Conservation (phyloP, 2,797 vertebrate genomes). For the Malurus splendens region DNA sequence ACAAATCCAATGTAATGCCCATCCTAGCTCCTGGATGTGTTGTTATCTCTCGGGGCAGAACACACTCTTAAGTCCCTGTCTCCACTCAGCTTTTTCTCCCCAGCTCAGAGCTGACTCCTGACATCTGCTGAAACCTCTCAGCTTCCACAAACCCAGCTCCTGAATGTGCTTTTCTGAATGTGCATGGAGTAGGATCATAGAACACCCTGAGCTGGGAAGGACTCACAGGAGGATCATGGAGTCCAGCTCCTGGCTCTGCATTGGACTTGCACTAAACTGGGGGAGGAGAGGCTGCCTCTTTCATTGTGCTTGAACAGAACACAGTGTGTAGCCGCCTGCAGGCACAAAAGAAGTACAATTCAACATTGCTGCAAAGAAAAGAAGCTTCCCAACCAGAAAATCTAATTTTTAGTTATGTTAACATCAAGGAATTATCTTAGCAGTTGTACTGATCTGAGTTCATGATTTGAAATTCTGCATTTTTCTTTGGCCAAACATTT, state of each 20-base stretch:
- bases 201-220: not conserved
- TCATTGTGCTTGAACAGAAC: not conserved
- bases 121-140: not conserved
- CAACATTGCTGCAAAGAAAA: not conserved
- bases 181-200: not conserved
- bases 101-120: not conserved
- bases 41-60: not conserved
- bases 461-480: not conserved
- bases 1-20: not conserved
- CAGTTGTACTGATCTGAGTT: not conserved
- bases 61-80: not conserved
- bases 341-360: not conserved
- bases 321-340: not conserved
- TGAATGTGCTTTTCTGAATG: not conserved
- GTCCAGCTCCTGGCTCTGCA: not conserved
- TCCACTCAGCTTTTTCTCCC: not conserved
- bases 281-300: not conserved
- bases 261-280: rapidly evolving
- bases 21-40: rapidly evolving
- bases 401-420: not conserved
- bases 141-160: not conserved
- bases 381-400: not conserved
- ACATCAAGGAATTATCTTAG: not conserved
- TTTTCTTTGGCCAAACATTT: not conserved
- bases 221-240: no score